These are phyloP conservation scores for Bombycilla garrulus DNA, from an alignment of 2,113 vertebrate genomes.

Conservation along the genomic window DNA sequence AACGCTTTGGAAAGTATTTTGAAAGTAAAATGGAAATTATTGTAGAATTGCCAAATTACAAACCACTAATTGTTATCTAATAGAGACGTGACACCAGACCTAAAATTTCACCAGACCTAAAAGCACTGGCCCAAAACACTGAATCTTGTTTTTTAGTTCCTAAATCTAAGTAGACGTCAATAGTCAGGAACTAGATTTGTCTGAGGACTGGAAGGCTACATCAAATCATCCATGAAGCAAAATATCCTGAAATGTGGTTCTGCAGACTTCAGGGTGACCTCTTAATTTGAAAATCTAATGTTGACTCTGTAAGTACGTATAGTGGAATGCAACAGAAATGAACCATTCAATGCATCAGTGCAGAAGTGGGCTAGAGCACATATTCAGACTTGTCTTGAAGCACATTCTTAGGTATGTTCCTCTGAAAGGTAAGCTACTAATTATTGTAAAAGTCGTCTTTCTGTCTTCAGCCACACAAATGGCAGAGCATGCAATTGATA, in stretches of 20 bases:
- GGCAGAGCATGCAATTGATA: not conserved
- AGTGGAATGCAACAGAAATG: conserved; percentile 18
- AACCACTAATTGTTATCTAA: not conserved
- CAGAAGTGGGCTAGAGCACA: not conserved
- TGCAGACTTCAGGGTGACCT: not conserved
- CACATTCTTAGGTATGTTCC: not conserved
- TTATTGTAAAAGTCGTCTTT: not conserved
- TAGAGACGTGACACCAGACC: not conserved
- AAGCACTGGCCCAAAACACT: not conserved
- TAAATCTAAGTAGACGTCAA: not conserved
- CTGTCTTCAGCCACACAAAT: not conserved
- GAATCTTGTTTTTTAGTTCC: not conserved
- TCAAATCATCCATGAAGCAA: not conserved
- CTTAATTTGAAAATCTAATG: not conserved
- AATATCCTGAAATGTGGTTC: not conserved
- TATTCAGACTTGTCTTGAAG: not conserved
- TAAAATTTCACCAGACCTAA: not conserved
- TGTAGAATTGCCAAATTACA: not conserved
- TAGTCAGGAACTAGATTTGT: not conserved
- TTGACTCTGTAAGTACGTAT: not conserved
- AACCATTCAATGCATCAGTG: not conserved
- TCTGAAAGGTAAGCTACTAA: not conserved
- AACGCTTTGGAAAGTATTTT: not conserved
- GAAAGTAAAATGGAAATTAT: not conserved
- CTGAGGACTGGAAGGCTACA: not conserved